Evolutionary conservation across 1,140 invertebrate genomes (phyloP).

Genomic region (Sycophila sp.): DNA sequence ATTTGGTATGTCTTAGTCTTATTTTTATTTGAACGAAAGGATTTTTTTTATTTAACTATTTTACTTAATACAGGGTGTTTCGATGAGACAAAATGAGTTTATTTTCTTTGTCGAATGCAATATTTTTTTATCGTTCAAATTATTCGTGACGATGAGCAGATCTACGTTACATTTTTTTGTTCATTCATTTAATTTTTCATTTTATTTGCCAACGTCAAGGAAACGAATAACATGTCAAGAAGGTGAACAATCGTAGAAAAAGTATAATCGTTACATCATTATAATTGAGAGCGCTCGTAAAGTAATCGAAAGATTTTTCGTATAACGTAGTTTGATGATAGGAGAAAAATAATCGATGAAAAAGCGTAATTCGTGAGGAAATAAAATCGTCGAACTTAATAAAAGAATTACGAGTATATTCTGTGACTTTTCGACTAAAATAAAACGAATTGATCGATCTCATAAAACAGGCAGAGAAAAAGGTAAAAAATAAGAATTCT

Average conservation of each 20-base stretch:
- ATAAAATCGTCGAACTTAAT: not conserved
- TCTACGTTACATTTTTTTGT: conserved; percentile 45
- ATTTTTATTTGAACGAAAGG: conserved; percentile 53
- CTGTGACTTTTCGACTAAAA: not conserved
- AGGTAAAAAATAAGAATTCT: not conserved
- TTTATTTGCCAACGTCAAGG: conserved; percentile 13
- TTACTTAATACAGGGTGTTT: conserved; percentile 47
- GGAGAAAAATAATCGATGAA: not conserved
- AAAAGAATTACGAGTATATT: not conserved
- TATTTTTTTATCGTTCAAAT: too few relatives aligned
- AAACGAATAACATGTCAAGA: conserved; percentile 42
- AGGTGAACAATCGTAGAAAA: conserved; percentile 49
- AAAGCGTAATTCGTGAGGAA: not conserved
- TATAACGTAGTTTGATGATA: not conserved
- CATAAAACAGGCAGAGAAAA: not conserved
- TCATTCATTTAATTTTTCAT: not conserved
- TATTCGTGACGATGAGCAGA: conserved; percentile 53
- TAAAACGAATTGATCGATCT: not conserved
- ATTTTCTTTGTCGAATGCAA: conserved; percentile 38
- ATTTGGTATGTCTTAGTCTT: conserved; percentile 67
- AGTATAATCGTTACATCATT: conserved; percentile 44
- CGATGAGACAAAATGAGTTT: conserved; percentile 48
- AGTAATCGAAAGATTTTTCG: conserved; percentile 49
- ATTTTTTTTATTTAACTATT: too few relatives aligned
- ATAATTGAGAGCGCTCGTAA: conserved; percentile 50